These are phyloP conservation scores for Pitangus sulphuratus DNA, from an alignment of 2,797 vertebrate species.

Conservation along the genomic window DNA sequence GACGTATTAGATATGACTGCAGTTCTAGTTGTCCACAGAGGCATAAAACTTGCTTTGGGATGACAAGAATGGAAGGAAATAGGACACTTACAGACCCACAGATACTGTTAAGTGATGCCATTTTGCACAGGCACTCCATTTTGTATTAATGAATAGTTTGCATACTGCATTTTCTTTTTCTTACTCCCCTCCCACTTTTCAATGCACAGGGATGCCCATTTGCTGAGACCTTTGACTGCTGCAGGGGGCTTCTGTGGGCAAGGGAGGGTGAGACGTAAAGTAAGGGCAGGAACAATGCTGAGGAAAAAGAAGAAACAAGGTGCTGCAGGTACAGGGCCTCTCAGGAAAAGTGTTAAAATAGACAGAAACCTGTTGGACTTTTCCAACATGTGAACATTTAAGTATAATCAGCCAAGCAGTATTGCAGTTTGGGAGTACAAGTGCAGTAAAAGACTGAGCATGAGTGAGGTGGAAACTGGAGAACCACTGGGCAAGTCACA, in stretches of 20 bases:
- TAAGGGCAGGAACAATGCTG: background rate
- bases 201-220: background rate
- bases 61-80: background rate
- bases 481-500: background rate
- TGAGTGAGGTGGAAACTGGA: background rate
- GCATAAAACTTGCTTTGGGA: background rate
- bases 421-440: background rate
- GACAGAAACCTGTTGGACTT: background rate
- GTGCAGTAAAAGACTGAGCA: background rate
- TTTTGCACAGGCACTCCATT: background rate
- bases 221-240: background rate
- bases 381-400: fast-evolving
- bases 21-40: background rate
- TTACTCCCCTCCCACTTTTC: background rate
- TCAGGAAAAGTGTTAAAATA: background rate
- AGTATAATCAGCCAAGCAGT: background rate
- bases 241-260: background rate
- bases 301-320: background rate
- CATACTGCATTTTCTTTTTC: background rate
- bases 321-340: background rate
- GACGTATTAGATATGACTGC: background rate
- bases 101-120: background rate
- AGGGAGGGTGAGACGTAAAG: background rate
- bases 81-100: no score
- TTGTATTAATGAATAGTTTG: background rate